Conservation (phyloP, 2,888 invertebrate genomes). For the Dryococelus australis region DNA sequence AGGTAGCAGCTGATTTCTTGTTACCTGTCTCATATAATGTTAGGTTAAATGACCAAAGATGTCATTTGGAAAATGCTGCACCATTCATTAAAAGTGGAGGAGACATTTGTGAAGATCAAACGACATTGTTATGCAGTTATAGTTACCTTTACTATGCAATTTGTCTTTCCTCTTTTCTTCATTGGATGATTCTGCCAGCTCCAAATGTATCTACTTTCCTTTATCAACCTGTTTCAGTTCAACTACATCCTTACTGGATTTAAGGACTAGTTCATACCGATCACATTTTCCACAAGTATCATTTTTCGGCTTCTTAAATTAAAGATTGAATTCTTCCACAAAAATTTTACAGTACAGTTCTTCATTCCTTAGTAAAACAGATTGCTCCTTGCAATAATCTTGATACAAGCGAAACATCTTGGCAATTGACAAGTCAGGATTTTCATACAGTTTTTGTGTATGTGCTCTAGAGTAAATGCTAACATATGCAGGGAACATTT, state of each 20-base stretch:
- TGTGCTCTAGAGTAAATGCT: not conserved
- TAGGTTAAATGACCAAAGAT: not conserved
- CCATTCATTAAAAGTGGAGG: not conserved
- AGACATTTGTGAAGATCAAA: not conserved
- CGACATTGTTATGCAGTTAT: not conserved
- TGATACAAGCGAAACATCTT: not conserved
- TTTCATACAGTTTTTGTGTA: not conserved
- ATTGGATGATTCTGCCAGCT: not conserved
- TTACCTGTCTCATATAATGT: not conserved
- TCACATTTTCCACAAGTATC: not conserved
- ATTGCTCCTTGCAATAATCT: not conserved
- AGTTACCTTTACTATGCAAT: not conserved
- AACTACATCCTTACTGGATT: not conserved
- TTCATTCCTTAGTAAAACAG: not conserved
- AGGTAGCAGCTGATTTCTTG: not conserved
- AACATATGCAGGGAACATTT: too few species aligned
- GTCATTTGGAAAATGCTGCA: not conserved
- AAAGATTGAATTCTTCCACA: constrained; percentile 1
- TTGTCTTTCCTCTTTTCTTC: constrained; percentile 1
- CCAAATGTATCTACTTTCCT: not conserved
- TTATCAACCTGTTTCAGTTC: not conserved
- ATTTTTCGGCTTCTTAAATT: constrained; percentile 1
- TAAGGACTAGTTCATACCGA: not conserved
- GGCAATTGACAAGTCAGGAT: not conserved
- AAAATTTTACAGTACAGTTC: not conserved